A percentile compares a stretch with the other conserved stretches of the same genome.
phyloP scores from a whole-genome alignment of 2,888 invertebrate genomes.

The Meta bourneti region DNA sequence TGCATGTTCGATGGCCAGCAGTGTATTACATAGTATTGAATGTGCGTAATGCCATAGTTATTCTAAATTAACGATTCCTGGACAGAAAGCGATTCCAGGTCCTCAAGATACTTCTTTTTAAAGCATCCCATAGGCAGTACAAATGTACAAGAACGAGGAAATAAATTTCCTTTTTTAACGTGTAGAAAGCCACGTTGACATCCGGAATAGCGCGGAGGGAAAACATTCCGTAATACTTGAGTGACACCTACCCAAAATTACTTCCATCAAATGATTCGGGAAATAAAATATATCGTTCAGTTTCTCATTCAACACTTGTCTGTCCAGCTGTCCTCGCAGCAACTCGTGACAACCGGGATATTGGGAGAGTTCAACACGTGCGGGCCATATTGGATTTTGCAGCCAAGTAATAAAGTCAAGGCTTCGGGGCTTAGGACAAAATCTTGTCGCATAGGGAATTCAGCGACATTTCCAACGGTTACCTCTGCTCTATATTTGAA shows the following conservation, averaged over 20 bases:
- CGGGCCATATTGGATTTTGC: slow-evolving; percentile 20
- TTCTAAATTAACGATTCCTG: too few relatives aligned
- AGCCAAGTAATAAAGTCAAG: slow-evolving; percentile 43
- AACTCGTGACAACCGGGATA: slow-evolving; percentile 28
- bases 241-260: slow-evolving; percentile 17
- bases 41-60: too few relatives aligned
- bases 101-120: too few relatives aligned
- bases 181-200: background rate
- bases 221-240: slow-evolving; percentile 15
- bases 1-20: too few relatives aligned
- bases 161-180: too few relatives aligned
- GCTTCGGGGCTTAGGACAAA: slow-evolving; percentile 7
- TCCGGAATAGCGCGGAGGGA: background rate
- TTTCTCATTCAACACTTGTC: slow-evolving; percentile 3
- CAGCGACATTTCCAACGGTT: background rate
- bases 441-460: background rate
- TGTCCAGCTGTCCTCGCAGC: background rate
- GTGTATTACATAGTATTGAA: too few relatives aligned
- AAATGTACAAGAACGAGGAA: too few relatives aligned
- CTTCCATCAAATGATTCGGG: background rate
- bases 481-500: slow-evolving; percentile 4
- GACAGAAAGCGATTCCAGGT: too few relatives aligned
- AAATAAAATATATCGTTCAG: slow-evolving; percentile 4
- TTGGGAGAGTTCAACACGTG: background rate
- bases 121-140: too few relatives aligned